Conservation (phyloP, 2,888 invertebrate species). For the Cabera pusaria region DNA sequence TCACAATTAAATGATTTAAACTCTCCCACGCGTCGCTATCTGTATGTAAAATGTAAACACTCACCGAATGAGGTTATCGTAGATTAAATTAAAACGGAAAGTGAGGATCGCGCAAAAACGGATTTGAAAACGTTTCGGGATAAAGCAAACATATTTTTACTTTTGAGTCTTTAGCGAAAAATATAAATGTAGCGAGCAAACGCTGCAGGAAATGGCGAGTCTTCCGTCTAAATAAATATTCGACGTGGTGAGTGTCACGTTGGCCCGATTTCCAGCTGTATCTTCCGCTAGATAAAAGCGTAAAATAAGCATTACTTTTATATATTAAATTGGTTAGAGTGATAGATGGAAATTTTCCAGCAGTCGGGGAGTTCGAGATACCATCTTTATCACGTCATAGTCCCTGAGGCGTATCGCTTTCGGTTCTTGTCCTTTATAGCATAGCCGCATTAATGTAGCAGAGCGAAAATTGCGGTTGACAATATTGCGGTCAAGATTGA, state of each 20-base stretch:
- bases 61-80: slow-evolving; percentile 26
- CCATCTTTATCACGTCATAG: slow-evolving; percentile 22
- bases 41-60: slow-evolving; percentile 26
- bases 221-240: slow-evolving; percentile 20
- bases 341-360: slow-evolving; percentile 29
- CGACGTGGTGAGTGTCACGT: slow-evolving; percentile 19
- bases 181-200: background rate
- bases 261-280: slow-evolving; percentile 22
- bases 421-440: slow-evolving; percentile 21
- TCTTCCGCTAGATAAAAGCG: slow-evolving; percentile 23
- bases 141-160: slow-evolving; percentile 5
- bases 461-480: slow-evolving; percentile 13
- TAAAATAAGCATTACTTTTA: slow-evolving; percentile 19
- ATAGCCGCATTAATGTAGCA: slow-evolving; percentile 17
- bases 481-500: slow-evolving; percentile 22
- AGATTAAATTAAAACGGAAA: slow-evolving; percentile 20
- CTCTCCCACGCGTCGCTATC: slow-evolving; percentile 28
- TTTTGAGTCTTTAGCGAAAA: slow-evolving; percentile 1
- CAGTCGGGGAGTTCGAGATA: slow-evolving; percentile 19
- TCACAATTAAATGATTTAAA: slow-evolving; percentile 22
- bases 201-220: slow-evolving; percentile 4
- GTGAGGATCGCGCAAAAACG: slow-evolving; percentile 17
- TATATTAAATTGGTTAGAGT: slow-evolving; percentile 23
- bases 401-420: slow-evolving; percentile 21
- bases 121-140: slow-evolving; percentile 8